Evolutionary conservation across 2,888 invertebrate species (phyloP).

Genomic region (Fabriciana adippe): DNA sequence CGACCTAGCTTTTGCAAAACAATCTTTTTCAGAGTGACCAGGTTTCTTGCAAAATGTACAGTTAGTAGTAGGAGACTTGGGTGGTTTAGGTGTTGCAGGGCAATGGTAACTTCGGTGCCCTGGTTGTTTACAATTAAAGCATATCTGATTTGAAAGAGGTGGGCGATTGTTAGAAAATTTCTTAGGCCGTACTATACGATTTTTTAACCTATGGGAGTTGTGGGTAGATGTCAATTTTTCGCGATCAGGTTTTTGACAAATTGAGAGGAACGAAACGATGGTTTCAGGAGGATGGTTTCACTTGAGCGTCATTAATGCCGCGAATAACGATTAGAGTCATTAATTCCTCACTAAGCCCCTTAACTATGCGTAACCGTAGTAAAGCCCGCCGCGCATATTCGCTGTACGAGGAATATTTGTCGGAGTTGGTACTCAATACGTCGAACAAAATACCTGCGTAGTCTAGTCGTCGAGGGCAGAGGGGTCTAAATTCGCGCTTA

Average conservation of each 20-base stretch:
- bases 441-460: slow-evolving; percentile 40
- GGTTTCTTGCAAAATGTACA: slow-evolving; percentile 42
- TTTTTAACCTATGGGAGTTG: too few species aligned
- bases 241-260: not conserved
- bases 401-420: slow-evolving; percentile 42
- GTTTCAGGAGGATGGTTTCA: too few species aligned
- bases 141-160: slow-evolving; percentile 11
- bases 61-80: too few species aligned
- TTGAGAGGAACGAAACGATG: not conserved
- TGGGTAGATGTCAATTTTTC: not conserved
- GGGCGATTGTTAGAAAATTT: too few species aligned
- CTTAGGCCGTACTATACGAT: too few species aligned
- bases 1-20: slow-evolving; percentile 38
- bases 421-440: slow-evolving; percentile 41
- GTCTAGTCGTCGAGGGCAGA: slow-evolving; percentile 41
- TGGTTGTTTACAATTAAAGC: slow-evolving; percentile 18
- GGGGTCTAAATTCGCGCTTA: slow-evolving; percentile 40
- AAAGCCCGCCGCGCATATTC: slow-evolving; percentile 46
- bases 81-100: not conserved
- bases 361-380: slow-evolving; percentile 41
- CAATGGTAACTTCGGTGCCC: slow-evolving; percentile 21
- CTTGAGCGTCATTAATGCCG: slow-evolving; percentile 38
- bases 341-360: slow-evolving; percentile 43
- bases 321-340: slow-evolving; percentile 37
- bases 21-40: slow-evolving; percentile 39